A percentile compares a stretch with the other conserved stretches of the same genome.
These are phyloP conservation scores for Equus przewalskii DNA, from an alignment of 2,113 vertebrate species.

Conservation along the genomic window DNA sequence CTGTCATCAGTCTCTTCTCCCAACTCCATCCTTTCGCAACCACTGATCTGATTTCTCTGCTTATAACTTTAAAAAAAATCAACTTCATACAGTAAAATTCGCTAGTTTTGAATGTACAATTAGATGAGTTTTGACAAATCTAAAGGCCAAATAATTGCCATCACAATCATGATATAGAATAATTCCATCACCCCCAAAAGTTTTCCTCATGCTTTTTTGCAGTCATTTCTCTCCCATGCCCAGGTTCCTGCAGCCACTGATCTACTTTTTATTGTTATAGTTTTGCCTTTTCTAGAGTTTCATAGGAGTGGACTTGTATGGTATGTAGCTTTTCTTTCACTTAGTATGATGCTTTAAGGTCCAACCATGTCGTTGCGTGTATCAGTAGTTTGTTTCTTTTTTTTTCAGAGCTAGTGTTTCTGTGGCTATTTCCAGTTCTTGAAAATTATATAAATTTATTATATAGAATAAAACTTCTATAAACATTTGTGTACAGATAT, in stretches of 20 bases:
- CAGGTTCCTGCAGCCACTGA: neutral
- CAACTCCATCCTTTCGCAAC: neutral
- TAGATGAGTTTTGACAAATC: neutral
- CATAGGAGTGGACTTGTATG: neutral
- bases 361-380: neutral
- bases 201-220: no score
- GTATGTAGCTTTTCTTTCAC: neutral
- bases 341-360: neutral
- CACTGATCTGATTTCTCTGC: neutral
- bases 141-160: no score
- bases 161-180: no score
- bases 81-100: neutral
- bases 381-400: neutral
- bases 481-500: neutral
- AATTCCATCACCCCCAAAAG: neutral
- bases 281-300: neutral
- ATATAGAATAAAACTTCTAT: no score
- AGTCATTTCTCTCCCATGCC: neutral
- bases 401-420: neutral
- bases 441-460: no score
- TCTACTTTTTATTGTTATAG: neutral
- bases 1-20: neutral
- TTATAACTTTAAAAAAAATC: neutral
- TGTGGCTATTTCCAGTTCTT: neutral
- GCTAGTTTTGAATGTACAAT: neutral